Percentiles rank a stretch among this genome's conserved stretches.
phyloP scores from a whole-genome alignment of 1,140 invertebrate genomes.

The Drosophila tsacasi region DNA sequence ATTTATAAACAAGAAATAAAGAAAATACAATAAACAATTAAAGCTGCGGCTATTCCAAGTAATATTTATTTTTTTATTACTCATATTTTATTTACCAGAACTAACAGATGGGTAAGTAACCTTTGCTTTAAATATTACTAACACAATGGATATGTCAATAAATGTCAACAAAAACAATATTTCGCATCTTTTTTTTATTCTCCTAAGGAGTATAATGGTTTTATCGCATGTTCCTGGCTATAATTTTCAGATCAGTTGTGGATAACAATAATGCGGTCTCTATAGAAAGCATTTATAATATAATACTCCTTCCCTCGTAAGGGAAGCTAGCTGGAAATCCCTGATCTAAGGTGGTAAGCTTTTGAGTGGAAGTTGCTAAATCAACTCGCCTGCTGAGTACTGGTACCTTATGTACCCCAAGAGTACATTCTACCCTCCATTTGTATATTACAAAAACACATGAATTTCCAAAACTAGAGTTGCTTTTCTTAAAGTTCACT shows the following conservation, averaged over 20 bases:
- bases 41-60: slow-evolving; percentile 14
- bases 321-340: too few relatives aligned
- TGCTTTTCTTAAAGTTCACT: slow-evolving; percentile 4
- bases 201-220: neutral
- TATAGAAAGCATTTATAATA: too few relatives aligned
- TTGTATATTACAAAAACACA: neutral
- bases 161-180: slow-evolving; percentile 2
- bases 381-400: too few relatives aligned
- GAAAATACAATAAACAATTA: slow-evolving; percentile 35
- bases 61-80: neutral
- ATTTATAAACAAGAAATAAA: slow-evolving; percentile 48
- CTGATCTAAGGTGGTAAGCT: too few relatives aligned
- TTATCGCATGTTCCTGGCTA: too few relatives aligned
- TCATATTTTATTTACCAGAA: neutral
- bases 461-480: neutral
- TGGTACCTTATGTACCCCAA: too few relatives aligned
- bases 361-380: too few relatives aligned
- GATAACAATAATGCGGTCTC: too few relatives aligned
- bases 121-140: neutral
- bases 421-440: too few relatives aligned
- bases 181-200: neutral
- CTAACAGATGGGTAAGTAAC: slow-evolving; percentile 18
- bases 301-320: too few relatives aligned
- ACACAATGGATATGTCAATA: slow-evolving; percentile 8
- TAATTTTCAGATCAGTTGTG: too few relatives aligned